Base-by-base conservation (phyloP, 2,888 invertebrate genomes). In the Anthoptus insignis region DNA sequence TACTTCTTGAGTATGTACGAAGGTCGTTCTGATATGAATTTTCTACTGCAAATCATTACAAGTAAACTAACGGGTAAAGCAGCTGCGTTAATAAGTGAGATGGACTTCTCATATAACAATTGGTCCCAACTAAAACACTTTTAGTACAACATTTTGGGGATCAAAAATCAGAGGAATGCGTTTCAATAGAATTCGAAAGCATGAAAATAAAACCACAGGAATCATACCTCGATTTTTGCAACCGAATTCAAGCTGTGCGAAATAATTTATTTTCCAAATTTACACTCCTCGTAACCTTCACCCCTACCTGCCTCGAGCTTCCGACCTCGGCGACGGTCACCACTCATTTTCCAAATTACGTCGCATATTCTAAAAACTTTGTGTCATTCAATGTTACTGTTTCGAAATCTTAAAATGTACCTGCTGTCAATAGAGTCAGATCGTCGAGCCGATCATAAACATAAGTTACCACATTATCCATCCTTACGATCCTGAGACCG, bases 211-310 rank as follows among this genome's bases (percentile, higher is more conserved):
- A 19, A 6, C 42, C 42, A 3, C 16, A 39, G 0, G 16, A 1
- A 27, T 27, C 27, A 27, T 27, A 5, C 7, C 7, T 27, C 7
- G 3, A 27, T 27, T 27, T 27, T 5, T 27, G 27, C 7, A 27
- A 27, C 27, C 3, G 27, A 27, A 27, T 27, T 27, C 27, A 27
- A 27, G 3, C 27, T 27, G 27, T 27, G 7, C 37, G n/a, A 7
- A 19, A 42, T 42, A 42, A 42, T 9, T 8, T 42, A 19, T 42
- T 42, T 9, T 19, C 19, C 2, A 42, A 42, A 42, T 19, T 42
- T 42, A 19, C 52, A 22, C 58, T 56, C 39, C 56, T 49, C 63
- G 63, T 63, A 63, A 63, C 63, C 63, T 63, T 63, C 49, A 63
- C 63, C 57, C 63, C 63, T 63, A 56, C 58, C 57, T 52, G 64